These are phyloP conservation scores for Micoletzkya japonica DNA, from an alignment of 2,888 invertebrate species.

Conservation along the genomic window DNA sequence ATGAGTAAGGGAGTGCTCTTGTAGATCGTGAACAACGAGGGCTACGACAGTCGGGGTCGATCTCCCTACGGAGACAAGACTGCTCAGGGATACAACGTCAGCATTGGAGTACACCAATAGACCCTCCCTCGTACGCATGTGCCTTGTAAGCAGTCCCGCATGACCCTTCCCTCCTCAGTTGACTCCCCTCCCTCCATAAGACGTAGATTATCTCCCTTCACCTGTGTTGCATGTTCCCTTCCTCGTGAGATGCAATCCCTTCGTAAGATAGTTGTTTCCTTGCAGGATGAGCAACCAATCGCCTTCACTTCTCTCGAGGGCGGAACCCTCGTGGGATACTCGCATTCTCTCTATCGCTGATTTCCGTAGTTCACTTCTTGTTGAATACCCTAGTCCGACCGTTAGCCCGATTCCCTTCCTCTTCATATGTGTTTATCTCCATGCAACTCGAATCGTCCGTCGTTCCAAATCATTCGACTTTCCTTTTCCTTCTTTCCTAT, in stretches of 20 bases:
- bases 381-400: too few species aligned
- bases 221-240: background rate
- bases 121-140: constrained; percentile 13
- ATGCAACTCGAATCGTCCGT: too few species aligned
- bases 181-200: constrained; percentile 6
- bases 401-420: too few species aligned
- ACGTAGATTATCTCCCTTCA: too few species aligned
- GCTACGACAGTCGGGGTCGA: constrained; percentile 2
- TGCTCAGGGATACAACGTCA: constrained; percentile 28
- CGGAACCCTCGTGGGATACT: constrained; percentile 23
- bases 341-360: constrained; percentile 1
- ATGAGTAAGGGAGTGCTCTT: background rate
- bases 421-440: too few species aligned
- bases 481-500: too few species aligned
- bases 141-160: constrained; percentile 26
- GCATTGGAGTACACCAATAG: constrained; percentile 28
- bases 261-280: background rate
- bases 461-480: too few species aligned
- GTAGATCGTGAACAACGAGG: constrained; percentile 17
- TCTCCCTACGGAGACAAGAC: constrained; percentile 2
- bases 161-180: background rate
- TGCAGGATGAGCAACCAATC: constrained; percentile 3
- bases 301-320: constrained; percentile 11
- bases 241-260: background rate
- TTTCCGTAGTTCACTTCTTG: too few species aligned